Conservation (phyloP, 2,113 vertebrate species). For the Mustela lutreola region DNA sequence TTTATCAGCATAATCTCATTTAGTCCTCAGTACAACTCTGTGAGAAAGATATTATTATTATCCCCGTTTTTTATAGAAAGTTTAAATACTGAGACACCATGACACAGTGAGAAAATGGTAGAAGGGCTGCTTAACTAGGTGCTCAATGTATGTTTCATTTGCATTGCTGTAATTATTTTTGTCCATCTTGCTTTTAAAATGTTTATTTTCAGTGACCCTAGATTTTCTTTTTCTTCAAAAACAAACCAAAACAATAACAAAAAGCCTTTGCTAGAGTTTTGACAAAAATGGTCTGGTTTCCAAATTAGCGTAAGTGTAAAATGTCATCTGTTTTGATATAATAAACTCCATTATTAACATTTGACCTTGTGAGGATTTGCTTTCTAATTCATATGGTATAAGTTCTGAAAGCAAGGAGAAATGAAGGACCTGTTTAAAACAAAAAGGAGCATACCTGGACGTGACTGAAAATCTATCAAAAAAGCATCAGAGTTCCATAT, state of each 20-base stretch:
- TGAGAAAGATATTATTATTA: not conserved
- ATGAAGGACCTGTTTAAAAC: slow-evolving; percentile 48
- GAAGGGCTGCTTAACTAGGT: not conserved
- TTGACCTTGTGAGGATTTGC: not conserved
- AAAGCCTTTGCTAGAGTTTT: slow-evolving; percentile 37
- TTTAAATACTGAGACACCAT: not conserved
- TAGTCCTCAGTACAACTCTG: not conserved
- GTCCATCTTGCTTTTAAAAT: not conserved
- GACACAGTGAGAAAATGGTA: not conserved
- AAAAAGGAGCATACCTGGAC: not conserved
- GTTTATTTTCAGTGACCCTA: not conserved
- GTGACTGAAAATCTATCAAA: not conserved
- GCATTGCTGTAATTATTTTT: not conserved
- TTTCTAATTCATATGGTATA: slow-evolving; percentile 31
- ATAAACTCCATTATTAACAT: not conserved
- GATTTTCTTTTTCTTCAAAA: slow-evolving; percentile 14
- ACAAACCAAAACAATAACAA: not conserved
- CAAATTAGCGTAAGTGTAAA: slow-evolving; percentile 22
- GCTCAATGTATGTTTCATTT: not conserved
- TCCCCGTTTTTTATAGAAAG: not conserved
- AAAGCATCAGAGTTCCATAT: slow-evolving; percentile 35
- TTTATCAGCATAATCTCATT: not conserved
- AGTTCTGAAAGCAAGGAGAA: slow-evolving; percentile 26
- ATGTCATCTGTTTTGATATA: slow-evolving; percentile 49
- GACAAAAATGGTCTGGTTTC: not conserved